Base-by-base conservation (phyloP, 2,888 invertebrate genomes). In the Pachycephus smyrnensis region DNA sequence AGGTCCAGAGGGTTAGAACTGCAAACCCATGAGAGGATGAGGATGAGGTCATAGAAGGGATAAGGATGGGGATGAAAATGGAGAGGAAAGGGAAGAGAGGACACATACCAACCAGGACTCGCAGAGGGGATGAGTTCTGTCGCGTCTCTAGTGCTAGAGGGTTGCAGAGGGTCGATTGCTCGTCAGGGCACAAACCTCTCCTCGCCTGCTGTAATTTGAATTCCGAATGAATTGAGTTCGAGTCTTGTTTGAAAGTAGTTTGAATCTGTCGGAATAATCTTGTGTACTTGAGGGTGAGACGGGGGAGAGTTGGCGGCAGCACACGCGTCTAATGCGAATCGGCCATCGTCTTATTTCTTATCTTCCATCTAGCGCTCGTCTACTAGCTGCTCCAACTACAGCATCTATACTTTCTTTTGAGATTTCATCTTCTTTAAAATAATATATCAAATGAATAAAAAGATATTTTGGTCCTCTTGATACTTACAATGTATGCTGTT, bases 141-240 rank as follows among this genome's bases (percentile, higher is more conserved):
- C 55, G 55, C 55, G 55, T 55, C 55, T 55, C 55, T 55, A 55
- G 55, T 55, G 55, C 55, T 55, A 9, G 55, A 40, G 40, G 40
- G 40, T 40, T 40, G 55, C 55, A 23, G 55, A 55, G 55, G 55
- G 55, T 55, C 55, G 55, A 55, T 55, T 55, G 55, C 55, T 55
- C 55, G 55, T 9, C 55, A 55, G 55, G 55, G 23, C 55, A 55
- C 55, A 75, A 73, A 75, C 77, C 35, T 80, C 69, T 69, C 81
- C 80, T 77, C 77, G 71, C 71, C 32, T 71, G 77, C 82, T 84
- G 86, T 89, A 89, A 89, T 89, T 89, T 89, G 88, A 89, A 89
- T 89, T 88, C 89, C 89, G 86, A 85, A 85, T 87, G 88, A 89
- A 89, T 89, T 86, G 87, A 88, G 87, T 86, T 87, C 83, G 84